Percentiles rank a stretch among this genome's conserved stretches.
These are phyloP conservation scores for Mamestra brassicae DNA, from an alignment of 2,888 invertebrate species.

Conservation along the genomic window DNA sequence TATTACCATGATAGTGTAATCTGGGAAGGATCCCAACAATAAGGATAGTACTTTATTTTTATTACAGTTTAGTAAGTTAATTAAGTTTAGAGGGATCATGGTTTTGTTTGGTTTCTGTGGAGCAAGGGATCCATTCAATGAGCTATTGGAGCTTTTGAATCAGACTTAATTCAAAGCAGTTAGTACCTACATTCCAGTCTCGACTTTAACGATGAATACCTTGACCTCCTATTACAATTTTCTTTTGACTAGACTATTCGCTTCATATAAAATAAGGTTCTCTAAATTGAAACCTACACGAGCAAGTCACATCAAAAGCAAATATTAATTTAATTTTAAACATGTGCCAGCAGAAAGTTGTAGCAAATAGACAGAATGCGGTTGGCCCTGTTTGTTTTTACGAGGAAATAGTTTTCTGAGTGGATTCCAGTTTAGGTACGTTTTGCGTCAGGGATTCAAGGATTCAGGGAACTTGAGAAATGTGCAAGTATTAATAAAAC, in stretches of 20 bases:
- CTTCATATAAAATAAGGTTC: not conserved
- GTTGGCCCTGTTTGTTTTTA: conserved; percentile 51
- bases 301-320: conserved; percentile 43
- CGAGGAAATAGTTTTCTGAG: conserved; percentile 52
- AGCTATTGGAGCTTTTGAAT: not conserved
- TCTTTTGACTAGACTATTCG: conserved; percentile 1
- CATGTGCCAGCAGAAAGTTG: conserved; percentile 44
- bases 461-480: conserved; percentile 28
- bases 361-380: conserved; percentile 45
- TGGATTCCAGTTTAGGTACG: conserved; percentile 39
- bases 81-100: not conserved
- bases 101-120: not conserved
- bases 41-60: not conserved
- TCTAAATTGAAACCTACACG: conserved; percentile 26
- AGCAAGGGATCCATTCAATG: not conserved
- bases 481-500: conserved; percentile 47
- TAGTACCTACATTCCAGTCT: not conserved
- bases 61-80: not conserved
- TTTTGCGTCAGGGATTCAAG: conserved; percentile 31
- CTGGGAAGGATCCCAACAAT: not conserved
- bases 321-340: conserved; percentile 55
- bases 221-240: not conserved
- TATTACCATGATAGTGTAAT: conserved; percentile 19
- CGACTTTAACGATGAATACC: not conserved
- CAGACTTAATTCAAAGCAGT: not conserved